These are phyloP conservation scores for Crossaster papposus DNA, from an alignment of 53 echinoderm and acorn worm species.

Conservation along the genomic window DNA sequence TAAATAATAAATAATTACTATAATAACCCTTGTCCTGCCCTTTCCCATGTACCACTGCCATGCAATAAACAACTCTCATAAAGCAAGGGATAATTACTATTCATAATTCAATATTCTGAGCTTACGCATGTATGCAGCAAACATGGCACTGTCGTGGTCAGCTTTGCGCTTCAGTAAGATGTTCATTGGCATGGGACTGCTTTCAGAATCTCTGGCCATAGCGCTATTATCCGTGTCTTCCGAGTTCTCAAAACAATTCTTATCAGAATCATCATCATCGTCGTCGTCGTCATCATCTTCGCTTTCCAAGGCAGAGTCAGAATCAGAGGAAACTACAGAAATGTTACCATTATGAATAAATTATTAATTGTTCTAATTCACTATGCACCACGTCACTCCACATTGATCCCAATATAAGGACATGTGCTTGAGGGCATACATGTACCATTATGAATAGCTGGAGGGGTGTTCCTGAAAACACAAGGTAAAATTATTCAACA, in stretches of 20 bases:
- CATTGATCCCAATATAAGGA: no score
- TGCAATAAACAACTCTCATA: no score
- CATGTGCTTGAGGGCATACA: no score
- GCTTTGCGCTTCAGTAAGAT: slow-evolving; percentile 62
- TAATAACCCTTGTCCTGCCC: no score
- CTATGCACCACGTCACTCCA: no score
- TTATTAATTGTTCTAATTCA: no score
- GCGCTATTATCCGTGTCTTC: slow-evolving; percentile 66
- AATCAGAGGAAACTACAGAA: slow-evolving; percentile 65
- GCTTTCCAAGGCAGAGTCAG: slow-evolving; percentile 53
- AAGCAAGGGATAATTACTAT: no score
- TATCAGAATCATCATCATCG: slow-evolving; percentile 61
- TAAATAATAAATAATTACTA: no score
- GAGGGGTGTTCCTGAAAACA: no score
- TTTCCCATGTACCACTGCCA: no score
- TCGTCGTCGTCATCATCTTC: slow-evolving; percentile 63
- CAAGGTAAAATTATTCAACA: no score
- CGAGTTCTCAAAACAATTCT: slow-evolving; percentile 35
- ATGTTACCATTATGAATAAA: not conserved
- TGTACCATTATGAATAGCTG: no score
- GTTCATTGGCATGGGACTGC: slow-evolving; percentile 74
- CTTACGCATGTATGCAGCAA: slow-evolving; percentile 54
- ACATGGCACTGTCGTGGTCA: slow-evolving; percentile 38
- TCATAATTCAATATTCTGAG: not conserved
- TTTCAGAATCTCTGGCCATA: slow-evolving; percentile 70